Conservation (phyloP, 2,113 vertebrate species). For the Casuarius casuarius region DNA sequence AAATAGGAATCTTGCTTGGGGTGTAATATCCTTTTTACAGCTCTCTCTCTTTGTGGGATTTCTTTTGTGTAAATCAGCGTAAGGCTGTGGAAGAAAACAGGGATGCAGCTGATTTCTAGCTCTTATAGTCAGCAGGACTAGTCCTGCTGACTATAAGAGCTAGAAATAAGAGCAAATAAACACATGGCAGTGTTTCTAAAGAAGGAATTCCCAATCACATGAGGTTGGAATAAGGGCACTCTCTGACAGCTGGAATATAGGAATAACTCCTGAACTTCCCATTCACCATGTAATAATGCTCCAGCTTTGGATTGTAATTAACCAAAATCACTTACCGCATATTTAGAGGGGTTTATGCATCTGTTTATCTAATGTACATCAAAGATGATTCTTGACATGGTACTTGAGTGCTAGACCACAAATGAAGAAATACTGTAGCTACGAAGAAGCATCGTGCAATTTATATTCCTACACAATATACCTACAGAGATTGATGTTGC, state of each 20-base stretch:
- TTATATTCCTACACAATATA: background rate
- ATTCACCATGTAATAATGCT: background rate
- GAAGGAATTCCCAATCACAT: background rate
- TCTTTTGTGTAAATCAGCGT: background rate
- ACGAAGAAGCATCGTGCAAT: background rate
- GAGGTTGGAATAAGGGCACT: background rate
- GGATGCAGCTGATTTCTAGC: background rate
- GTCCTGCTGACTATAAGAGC: background rate
- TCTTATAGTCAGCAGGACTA: background rate
- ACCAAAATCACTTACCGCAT: background rate
- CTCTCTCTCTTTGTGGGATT: background rate
- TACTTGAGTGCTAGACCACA: background rate
- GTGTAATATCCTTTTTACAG: background rate
- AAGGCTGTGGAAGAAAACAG: background rate
- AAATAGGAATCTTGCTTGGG: background rate
- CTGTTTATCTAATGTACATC: background rate
- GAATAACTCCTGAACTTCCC: background rate
- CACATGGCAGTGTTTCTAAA: background rate
- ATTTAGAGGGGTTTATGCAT: background rate
- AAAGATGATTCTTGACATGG: background rate
- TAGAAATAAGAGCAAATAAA: background rate
- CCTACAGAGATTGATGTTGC: background rate
- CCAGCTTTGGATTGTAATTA: background rate
- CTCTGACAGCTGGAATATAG: background rate
- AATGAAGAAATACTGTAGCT: background rate